Evolutionary conservation across 1,140 invertebrate genomes (phyloP).

Genomic region (Drosophila paulistorum): DNA sequence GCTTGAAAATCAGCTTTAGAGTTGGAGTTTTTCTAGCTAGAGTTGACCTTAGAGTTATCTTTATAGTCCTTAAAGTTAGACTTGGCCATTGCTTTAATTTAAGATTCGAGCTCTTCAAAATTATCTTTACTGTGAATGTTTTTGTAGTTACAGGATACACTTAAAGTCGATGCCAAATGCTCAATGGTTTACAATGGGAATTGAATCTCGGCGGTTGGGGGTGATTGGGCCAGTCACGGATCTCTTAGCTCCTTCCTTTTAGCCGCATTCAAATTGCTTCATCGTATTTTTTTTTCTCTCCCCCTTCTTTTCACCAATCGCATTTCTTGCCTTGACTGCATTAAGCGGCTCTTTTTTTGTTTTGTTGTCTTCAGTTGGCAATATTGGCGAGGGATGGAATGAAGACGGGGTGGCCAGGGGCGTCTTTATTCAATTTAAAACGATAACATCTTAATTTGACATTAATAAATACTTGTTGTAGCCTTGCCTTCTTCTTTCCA

Average conservation of each 20-base stretch:
- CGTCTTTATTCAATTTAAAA: slow-evolving; percentile 69
- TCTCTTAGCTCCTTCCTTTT: slow-evolving; percentile 25
- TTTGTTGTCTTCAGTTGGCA: not conserved
- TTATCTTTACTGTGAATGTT: too few species aligned
- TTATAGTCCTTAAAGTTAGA: too few species aligned
- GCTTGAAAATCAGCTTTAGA: too few species aligned
- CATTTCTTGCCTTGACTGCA: slow-evolving; percentile 55
- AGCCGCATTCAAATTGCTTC: slow-evolving; percentile 15
- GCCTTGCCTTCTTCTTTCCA: not conserved
- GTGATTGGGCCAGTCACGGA: slow-evolving; percentile 20
- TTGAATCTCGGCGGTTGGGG: slow-evolving; percentile 31
- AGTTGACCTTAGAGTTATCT: too few species aligned
- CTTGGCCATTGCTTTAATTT: too few species aligned
- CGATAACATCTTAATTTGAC: slow-evolving; percentile 78
- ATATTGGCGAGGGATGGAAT: not conserved
- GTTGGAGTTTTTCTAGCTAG: too few species aligned
- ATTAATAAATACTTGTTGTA: slow-evolving; percentile 72
- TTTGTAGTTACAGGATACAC: not conserved
- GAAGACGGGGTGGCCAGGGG: not conserved
- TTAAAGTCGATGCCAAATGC: not conserved
- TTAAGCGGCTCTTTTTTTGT: slow-evolving; percentile 59
- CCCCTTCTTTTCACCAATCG: slow-evolving; percentile 1
- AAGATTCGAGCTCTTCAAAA: too few species aligned
- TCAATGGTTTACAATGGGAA: slow-evolving; percentile 47
- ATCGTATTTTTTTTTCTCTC: slow-evolving; percentile 28